Percentiles rank a stretch among this genome's conserved stretches.
These are phyloP conservation scores for Myotis vivesi DNA, from an alignment of 2,797 vertebrate genomes.

Conservation along the genomic window DNA sequence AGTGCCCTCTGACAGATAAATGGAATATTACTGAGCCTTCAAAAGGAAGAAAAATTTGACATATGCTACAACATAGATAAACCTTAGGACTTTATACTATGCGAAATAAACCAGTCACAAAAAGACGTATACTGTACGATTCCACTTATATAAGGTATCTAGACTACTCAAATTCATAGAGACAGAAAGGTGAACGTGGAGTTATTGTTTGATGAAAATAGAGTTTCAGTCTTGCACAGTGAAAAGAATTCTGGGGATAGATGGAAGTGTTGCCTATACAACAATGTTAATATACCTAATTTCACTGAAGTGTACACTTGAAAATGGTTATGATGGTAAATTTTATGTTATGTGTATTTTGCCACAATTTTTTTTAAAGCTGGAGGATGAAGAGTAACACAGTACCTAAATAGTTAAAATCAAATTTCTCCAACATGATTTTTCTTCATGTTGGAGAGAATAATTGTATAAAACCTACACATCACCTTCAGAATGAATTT, in stretches of 20 bases:
- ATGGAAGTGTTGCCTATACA: too few species aligned
- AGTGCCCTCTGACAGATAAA: neutral
- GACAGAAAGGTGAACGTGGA: neutral
- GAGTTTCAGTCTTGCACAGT: neutral
- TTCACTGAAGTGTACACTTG: neutral
- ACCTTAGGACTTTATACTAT: neutral
- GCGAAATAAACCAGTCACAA: neutral
- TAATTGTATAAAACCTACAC: neutral
- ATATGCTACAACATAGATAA: neutral
- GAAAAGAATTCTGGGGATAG: neutral
- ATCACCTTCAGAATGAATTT: slow-evolving; percentile 43
- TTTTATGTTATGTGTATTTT: neutral
- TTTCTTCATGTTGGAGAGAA: neutral
- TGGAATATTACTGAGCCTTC: neutral
- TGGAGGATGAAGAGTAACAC: neutral
- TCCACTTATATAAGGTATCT: neutral
- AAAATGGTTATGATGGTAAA: neutral
- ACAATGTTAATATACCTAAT: neutral
- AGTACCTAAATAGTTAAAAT: slow-evolving; percentile 14
- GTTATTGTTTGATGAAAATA: neutral
- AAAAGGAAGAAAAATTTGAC: neutral
- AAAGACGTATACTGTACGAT: neutral
- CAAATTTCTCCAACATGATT: slow-evolving; percentile 26
- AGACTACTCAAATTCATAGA: neutral
- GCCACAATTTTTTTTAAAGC: neutral